phyloP scores from a whole-genome alignment of 2,888 invertebrate species.

The Phytoseiulus persimilis region DNA sequence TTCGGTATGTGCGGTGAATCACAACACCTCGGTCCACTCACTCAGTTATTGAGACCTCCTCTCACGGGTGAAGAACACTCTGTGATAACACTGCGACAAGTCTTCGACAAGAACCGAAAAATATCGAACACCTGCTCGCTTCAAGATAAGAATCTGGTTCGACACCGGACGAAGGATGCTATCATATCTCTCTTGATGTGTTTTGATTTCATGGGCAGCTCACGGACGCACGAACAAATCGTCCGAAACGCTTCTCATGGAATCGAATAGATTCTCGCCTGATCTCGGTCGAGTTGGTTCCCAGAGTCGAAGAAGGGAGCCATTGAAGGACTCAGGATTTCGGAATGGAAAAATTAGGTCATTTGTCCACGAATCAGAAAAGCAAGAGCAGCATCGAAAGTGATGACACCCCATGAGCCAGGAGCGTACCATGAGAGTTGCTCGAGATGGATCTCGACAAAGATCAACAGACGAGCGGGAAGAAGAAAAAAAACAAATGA shows the following conservation, averaged over 20 bases:
- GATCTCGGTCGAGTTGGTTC: too few species aligned
- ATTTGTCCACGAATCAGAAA: too few species aligned
- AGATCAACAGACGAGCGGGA: not conserved
- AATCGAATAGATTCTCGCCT: not conserved
- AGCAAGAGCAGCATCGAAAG: too few species aligned
- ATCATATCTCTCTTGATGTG: not conserved
- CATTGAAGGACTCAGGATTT: too few species aligned
- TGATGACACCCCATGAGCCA: too few species aligned
- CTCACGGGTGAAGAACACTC: not conserved
- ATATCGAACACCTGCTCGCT: not conserved
- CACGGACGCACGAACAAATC: not conserved
- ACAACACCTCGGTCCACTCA: too few species aligned
- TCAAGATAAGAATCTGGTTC: not conserved
- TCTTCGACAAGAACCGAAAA: not conserved
- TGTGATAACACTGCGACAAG: not conserved
- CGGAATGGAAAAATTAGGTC: too few species aligned
- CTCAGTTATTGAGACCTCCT: not conserved
- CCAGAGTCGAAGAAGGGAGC: too few species aligned
- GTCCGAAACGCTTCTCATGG: not conserved
- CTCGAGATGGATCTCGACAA: not conserved
- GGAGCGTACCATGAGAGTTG: too few species aligned
- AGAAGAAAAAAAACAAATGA: not conserved
- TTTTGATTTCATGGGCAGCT: not conserved
- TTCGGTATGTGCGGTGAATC: too few species aligned
- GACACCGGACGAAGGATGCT: not conserved